Conservation (phyloP, 2,888 invertebrate genomes). For the Drosophila robusta region DNA sequence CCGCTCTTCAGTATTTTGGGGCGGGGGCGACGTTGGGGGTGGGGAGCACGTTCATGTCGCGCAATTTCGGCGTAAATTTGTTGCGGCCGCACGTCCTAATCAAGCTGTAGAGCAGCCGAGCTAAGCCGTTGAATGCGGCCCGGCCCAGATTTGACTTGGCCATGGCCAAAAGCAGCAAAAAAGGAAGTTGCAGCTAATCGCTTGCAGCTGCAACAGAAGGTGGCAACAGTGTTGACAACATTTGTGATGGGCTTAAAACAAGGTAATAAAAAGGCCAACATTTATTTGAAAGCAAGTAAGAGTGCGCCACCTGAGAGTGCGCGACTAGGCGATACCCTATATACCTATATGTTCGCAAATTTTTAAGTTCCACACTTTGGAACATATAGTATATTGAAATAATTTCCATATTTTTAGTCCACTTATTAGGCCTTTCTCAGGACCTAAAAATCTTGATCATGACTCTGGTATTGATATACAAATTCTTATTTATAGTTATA, state of each 20-base stretch:
- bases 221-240: conserved; percentile 8
- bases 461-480: too few relatives aligned
- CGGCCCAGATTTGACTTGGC: conserved; percentile 17
- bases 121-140: conserved; percentile 19
- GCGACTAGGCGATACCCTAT: too few relatives aligned
- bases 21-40: background rate
- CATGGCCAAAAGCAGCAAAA: background rate
- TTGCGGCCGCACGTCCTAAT: conserved; percentile 53
- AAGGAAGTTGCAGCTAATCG: conserved; percentile 60
- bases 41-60: conserved; percentile 19
- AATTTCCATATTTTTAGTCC: too few relatives aligned
- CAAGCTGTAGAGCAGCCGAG: conserved; percentile 51
- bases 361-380: too few relatives aligned
- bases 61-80: conserved; percentile 68
- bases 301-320: too few relatives aligned
- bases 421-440: too few relatives aligned
- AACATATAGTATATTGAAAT: too few relatives aligned
- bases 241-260: background rate
- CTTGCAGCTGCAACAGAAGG: conserved; percentile 64
- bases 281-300: background rate
- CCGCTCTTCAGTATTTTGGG: background rate
- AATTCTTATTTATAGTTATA: too few relatives aligned
- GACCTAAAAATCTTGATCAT: too few relatives aligned
- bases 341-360: too few relatives aligned
- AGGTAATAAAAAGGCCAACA: background rate